Base-by-base conservation (phyloP, 2,797 vertebrate species). In the Phrynocephalus vlangalii region DNA sequence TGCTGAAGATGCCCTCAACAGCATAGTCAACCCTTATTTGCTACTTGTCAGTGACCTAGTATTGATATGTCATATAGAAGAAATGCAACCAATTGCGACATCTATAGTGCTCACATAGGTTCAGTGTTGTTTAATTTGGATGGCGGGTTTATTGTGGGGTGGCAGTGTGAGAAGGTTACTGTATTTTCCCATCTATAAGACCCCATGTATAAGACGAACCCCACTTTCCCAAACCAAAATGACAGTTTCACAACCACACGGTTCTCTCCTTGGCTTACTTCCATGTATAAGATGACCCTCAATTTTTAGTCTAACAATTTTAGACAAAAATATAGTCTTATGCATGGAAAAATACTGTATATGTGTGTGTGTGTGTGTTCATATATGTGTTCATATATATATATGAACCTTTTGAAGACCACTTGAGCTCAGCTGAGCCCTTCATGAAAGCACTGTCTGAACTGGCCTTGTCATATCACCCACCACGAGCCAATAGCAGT, bases 371-470 rank as follows among this genome's bases (percentile, higher is more conserved):
- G 38, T 38, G 38, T 44, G 38, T 44, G 38, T 44, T 44, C 38
- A 44, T 44, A 44, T 44, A 44, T 4, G 38, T 44, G 38, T 44
- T 44, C 38, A 44, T 44, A 56, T 44, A 56, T 56, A 56, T 10
- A 60, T 91, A 90, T 82, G 73, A 92, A 84, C 60, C 75, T 82
- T 56, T 73, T 91, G 72, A 93, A 90, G 13, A 92, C 84, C 79
- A 89, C 84, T 91, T 92, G 87, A 89, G 88, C 86, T 85, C 87
- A 93, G 48, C 78, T 86, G 76, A 88, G 72, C 63, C 52, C 63
- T 94, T 93, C 85, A 67, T 52, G 24, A 88, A 70, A 63, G 60
- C 30, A 0, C 0, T 81, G 79, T 80, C 89, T 85, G 86, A 85
- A 0, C 89, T 91, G 90, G 50, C 87, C 89, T 90, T 92, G 86